phyloP scores from a whole-genome alignment of 2,113 vertebrate genomes.

The Vulpes vulpes region DNA sequence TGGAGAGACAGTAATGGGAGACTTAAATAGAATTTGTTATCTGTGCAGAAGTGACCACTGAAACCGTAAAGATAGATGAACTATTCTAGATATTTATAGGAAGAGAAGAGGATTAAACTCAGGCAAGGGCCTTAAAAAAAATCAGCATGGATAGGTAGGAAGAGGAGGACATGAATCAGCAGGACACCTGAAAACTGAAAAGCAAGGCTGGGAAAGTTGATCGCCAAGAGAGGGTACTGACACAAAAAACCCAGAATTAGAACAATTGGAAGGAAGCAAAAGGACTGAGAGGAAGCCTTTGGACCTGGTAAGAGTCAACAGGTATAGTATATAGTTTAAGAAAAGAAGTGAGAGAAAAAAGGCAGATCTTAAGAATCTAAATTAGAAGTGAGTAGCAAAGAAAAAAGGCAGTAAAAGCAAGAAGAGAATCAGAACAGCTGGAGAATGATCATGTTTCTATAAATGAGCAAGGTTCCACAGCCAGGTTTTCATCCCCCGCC shows the following conservation, averaged over 20 bases:
- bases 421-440: background rate
- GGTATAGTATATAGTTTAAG: background rate
- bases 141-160: background rate
- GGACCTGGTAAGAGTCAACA: background rate
- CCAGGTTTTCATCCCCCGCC: background rate
- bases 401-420: background rate
- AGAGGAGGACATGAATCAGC: background rate
- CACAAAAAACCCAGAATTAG: background rate
- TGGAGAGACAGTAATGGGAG: background rate
- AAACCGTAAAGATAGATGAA: background rate
- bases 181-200: background rate
- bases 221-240: background rate
- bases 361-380: background rate
- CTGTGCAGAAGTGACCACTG: background rate
- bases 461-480: background rate
- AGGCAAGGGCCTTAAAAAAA: background rate
- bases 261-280: background rate
- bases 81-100: background rate
- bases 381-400: background rate
- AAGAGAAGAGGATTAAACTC: background rate
- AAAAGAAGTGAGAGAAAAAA: slow-evolving; percentile 12
- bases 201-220: background rate
- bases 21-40: slow-evolving; percentile 28
- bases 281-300: background rate
- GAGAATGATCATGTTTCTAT: background rate